Evolutionary conservation across 2,113 vertebrate genomes (phyloP).

Genomic region (Sander lucioperca): DNA sequence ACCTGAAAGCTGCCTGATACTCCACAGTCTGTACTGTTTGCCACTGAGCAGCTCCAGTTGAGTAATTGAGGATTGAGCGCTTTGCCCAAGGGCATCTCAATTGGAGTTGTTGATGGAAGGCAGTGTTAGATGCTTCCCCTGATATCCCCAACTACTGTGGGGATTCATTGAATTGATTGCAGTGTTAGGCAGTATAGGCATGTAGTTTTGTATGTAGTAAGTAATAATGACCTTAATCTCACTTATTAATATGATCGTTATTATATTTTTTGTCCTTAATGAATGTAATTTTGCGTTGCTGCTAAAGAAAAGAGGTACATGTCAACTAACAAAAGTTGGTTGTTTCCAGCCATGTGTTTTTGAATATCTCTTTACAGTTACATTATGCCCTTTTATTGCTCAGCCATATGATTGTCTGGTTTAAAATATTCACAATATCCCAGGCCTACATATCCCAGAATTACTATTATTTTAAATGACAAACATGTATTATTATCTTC

Average conservation of each 20-base stretch:
- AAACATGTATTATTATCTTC: slow-evolving; percentile 4
- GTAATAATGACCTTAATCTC: neutral
- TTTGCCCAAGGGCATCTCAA: slow-evolving; percentile 60
- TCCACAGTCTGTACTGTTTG: slow-evolving; percentile 18
- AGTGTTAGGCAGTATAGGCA: neutral
- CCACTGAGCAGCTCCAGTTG: slow-evolving; percentile 40
- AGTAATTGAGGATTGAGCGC: slow-evolving; percentile 63
- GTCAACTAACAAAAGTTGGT: neutral
- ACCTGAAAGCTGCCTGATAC: slow-evolving; percentile 25
- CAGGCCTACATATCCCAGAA: neutral
- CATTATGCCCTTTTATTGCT: neutral
- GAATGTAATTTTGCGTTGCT: neutral
- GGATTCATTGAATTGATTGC: slow-evolving; percentile 38
- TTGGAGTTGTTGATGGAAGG: slow-evolving; percentile 54
- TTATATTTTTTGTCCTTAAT: neutral
- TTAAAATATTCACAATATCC: neutral
- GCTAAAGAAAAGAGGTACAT: neutral
- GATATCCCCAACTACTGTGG: slow-evolving; percentile 20
- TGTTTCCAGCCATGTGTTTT: neutral
- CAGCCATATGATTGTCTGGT: neutral
- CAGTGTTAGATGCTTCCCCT: slow-evolving; percentile 40
- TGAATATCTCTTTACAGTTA: neutral
- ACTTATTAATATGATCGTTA: neutral
- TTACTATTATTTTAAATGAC: slow-evolving; percentile 8
- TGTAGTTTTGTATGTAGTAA: neutral